These are phyloP conservation scores for Onychomys leucogaster DNA, from an alignment of 2,797 vertebrate species.

Conservation along the genomic window DNA sequence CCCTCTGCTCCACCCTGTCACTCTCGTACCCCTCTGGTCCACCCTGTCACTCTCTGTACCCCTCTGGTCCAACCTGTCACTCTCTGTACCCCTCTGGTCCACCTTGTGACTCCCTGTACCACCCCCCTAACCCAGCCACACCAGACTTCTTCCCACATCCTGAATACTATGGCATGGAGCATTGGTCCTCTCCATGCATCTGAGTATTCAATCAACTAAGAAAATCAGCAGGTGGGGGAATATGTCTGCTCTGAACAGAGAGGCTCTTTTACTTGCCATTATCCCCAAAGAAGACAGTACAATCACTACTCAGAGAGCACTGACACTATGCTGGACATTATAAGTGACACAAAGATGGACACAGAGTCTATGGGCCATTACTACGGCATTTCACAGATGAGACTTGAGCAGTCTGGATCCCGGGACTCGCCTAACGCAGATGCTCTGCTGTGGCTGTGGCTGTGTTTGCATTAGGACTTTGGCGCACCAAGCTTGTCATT, in stretches of 20 bases:
- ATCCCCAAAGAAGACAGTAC: background rate
- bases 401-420: background rate
- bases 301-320: background rate
- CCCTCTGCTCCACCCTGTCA: background rate
- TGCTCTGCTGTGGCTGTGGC: background rate
- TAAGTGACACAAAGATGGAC: background rate
- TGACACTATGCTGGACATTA: background rate
- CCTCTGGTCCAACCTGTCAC: background rate
- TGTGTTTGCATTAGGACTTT: background rate
- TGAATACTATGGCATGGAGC: background rate
- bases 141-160: background rate
- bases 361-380: background rate
- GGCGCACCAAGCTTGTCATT: background rate
- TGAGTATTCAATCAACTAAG: background rate
- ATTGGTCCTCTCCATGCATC: background rate
- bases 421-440: background rate
- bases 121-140: background rate
- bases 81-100: background rate
- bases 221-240: background rate
- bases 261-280: background rate
- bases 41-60: background rate
- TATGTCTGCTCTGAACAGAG: background rate
- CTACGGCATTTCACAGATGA: background rate
- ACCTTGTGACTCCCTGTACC: background rate
- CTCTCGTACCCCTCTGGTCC: background rate